Evolutionary conservation across 2,888 invertebrate species (phyloP), one percentile per base, ranked within the genome.

Genomic region (Caenorhabditis imperialis): DNA sequence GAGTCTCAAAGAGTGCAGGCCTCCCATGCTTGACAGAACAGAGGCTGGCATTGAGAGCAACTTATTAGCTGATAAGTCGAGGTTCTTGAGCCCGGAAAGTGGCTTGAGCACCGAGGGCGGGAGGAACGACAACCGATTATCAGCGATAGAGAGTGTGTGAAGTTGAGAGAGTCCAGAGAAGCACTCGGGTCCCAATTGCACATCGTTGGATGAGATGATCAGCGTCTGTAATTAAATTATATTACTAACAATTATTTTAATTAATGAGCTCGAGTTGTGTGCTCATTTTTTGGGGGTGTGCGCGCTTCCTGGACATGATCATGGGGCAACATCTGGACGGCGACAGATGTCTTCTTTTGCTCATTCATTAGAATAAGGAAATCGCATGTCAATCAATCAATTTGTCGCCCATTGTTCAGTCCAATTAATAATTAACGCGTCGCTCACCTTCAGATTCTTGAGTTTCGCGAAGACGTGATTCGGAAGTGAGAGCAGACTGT

Each of bases 61-160:
- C 33, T 78, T 75, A 55, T 81, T 81, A 16, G 54, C 48, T 1
- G 77, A 77, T 10, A 81, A 40, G 44, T 81, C 77, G 27, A 81
- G 58, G 16, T 42, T 35, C 33, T 61, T 47, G 3, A 79, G 47
- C 7, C 38, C 38, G 2, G 48, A 42, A 8, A 77, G 44, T 10
- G 78, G 75, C 22, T 62, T 60, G 30, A 81, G 67, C 16, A 77
- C 77, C 4, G 75, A 63, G 7, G 81, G 81, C n/a, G 81, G 81
- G 6, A 81, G 73, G 45, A 69, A 81, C 12, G 77, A 69, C 16
- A 81, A 51, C 14, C 70, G 57, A 38, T 78, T 78, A 22, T 67
- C 60, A 14, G 77, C 61, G 33, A 81, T 48, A 18, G 50, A 47
- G 6, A 81, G 74, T 16, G 51, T 63, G 22, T 75, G 60, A 16